phyloP scores from a whole-genome alignment of 2,888 invertebrate species.

The Teleogryllus oceanicus region DNA sequence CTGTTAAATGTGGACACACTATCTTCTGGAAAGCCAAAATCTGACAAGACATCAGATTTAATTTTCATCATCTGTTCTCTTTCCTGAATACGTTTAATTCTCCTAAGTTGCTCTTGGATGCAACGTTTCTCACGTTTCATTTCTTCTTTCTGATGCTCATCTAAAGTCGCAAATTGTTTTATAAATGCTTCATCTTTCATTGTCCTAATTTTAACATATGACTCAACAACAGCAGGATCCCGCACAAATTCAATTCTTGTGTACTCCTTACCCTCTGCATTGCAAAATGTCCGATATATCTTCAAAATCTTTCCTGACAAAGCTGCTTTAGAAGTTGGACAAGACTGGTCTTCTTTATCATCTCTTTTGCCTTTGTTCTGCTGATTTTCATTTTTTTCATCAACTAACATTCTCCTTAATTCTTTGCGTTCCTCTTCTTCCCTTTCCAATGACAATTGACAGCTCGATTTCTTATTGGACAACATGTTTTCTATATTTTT shows the following conservation, averaged over 20 bases:
- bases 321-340: conserved; percentile 43
- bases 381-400: conserved; percentile 58
- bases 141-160: conserved; percentile 96
- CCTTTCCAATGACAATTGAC: conserved; percentile 82
- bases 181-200: conserved; percentile 92
- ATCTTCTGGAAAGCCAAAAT: neutral
- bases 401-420: conserved; percentile 86
- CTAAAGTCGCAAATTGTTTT: conserved; percentile 91
- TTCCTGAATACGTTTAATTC: conserved; percentile 89
- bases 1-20: conserved; percentile 20
- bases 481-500: conserved; percentile 97
- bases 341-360: conserved; percentile 56
- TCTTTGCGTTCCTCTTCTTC: conserved; percentile 96
- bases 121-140: conserved; percentile 96
- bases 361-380: conserved; percentile 61
- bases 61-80: conserved; percentile 65
- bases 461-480: conserved; percentile 92
- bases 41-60: neutral
- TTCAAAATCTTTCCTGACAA: conserved; percentile 71
- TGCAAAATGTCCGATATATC: conserved; percentile 88
- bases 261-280: conserved; percentile 83
- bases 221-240: conserved; percentile 92
- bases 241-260: conserved; percentile 90
- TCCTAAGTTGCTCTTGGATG: conserved; percentile 90
- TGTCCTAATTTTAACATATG: conserved; percentile 93